These are phyloP conservation scores for Euclidia mi DNA, from an alignment of 2,888 invertebrate species.

Conservation along the genomic window DNA sequence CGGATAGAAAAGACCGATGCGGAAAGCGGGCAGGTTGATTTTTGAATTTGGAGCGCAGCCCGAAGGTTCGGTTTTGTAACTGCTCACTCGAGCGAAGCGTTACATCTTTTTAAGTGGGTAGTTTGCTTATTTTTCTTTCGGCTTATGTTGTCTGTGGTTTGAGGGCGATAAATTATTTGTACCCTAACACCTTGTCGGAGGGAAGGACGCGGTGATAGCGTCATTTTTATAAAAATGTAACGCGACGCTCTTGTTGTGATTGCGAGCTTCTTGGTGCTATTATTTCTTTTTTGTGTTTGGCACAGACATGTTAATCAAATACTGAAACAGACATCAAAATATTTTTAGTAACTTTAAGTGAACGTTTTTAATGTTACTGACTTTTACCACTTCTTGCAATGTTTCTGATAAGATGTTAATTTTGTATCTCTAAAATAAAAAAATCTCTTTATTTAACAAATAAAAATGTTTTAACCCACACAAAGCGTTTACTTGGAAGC, in stretches of 20 bases:
- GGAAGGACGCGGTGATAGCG: constrained; percentile 78
- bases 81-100: constrained; percentile 54
- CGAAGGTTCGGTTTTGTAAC: constrained; percentile 71
- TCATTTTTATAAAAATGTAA: constrained; percentile 89
- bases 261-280: constrained; percentile 44
- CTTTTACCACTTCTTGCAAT: too few species aligned
- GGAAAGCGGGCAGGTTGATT: constrained; percentile 66
- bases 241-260: constrained; percentile 85
- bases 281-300: constrained; percentile 2
- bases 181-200: constrained; percentile 84
- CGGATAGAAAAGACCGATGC: constrained; percentile 60
- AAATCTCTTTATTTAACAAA: too few species aligned
- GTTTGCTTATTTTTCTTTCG: constrained; percentile 88
- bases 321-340: too few species aligned
- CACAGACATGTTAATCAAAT: too few species aligned
- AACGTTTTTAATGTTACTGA: too few species aligned
- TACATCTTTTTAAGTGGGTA: constrained; percentile 83
- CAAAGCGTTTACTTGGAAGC: too few species aligned
- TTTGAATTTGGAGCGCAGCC: constrained; percentile 69
- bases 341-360: too few species aligned
- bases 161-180: constrained; percentile 87
- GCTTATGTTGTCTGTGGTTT: constrained; percentile 85
- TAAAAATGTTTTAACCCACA: too few species aligned
- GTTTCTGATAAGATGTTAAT: too few species aligned
- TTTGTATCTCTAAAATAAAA: too few species aligned